Evolutionary conservation across 2,888 invertebrate species (phyloP).

Genomic region (Drosophila multiciliata): DNA sequence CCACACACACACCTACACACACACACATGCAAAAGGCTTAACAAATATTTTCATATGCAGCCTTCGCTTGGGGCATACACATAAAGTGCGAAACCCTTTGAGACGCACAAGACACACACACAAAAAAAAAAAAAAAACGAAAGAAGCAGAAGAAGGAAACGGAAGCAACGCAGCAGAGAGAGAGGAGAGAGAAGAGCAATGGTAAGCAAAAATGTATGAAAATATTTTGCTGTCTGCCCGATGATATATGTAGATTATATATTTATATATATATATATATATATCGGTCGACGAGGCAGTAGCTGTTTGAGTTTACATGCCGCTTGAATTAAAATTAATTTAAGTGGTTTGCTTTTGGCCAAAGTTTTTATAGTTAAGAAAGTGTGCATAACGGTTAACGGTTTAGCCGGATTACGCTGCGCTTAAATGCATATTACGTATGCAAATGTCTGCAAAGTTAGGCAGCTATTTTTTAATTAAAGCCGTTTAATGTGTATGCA

Average conservation of each 20-base stretch:
- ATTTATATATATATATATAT: background rate
- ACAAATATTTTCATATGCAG: conserved; percentile 73
- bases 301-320: conserved; percentile 35
- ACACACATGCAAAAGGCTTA: conserved; percentile 43
- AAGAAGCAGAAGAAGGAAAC: conserved; percentile 3
- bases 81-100: conserved; percentile 72
- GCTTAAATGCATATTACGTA: conserved; percentile 58
- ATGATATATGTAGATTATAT: conserved; percentile 16
- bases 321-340: conserved; percentile 76
- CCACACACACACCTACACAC: conserved; percentile 1
- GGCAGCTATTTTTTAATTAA: conserved; percentile 60
- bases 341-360: conserved; percentile 70
- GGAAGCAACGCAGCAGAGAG: background rate
- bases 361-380: conserved; percentile 57
- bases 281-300: background rate
- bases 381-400: conserved; percentile 40
- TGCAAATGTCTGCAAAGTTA: conserved; percentile 66
- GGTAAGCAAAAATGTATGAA: conserved; percentile 60
- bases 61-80: conserved; percentile 49
- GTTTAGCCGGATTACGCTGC: conserved; percentile 5
- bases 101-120: conserved; percentile 57
- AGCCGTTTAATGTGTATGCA: conserved; percentile 22
- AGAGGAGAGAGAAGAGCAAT: conserved; percentile 14
- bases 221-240: conserved; percentile 57
- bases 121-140: conserved; percentile 5